A percentile compares a stretch with the other conserved stretches of the same genome.
phyloP scores from a whole-genome alignment of 2,113 vertebrate species.

The Myocastor coypus region DNA sequence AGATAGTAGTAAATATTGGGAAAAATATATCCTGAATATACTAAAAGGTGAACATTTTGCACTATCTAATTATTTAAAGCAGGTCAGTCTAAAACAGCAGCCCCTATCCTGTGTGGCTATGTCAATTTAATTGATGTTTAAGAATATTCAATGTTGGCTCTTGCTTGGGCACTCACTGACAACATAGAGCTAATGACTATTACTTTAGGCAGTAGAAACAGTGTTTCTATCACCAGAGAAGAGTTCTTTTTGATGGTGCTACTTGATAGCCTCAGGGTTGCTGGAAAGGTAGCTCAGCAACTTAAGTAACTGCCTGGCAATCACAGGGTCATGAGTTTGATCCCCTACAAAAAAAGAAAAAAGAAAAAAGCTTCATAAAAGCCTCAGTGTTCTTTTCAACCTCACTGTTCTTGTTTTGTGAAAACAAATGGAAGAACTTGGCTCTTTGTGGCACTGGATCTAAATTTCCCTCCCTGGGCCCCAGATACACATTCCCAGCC shows the following conservation, averaged over 20 bases:
- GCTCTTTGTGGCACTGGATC: neutral
- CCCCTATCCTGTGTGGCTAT: neutral
- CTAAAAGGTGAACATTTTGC: neutral
- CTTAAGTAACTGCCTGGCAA: too few relatives aligned
- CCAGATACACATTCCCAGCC: neutral
- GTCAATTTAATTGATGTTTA: neutral
- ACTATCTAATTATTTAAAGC: conserved; percentile 11
- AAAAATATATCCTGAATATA: neutral
- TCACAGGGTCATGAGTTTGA: too few relatives aligned
- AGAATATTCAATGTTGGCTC: neutral
- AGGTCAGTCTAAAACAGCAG: neutral
- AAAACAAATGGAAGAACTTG: neutral
- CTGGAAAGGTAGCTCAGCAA: too few relatives aligned
- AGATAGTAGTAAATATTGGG: rapidly evolving
- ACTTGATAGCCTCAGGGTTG: neutral
- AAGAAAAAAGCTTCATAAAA: too few relatives aligned
- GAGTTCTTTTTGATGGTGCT: neutral
- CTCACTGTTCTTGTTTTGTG: neutral
- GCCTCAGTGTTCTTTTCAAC: neutral
- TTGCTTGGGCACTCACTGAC: neutral
- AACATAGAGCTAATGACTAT: neutral
- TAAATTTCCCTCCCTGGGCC: neutral
- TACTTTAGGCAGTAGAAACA: neutral
- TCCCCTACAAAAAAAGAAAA: too few relatives aligned
- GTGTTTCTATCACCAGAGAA: neutral